Evolutionary conservation across 2,797 vertebrate species (phyloP).

Genomic region (Manis crassicaudata): DNA sequence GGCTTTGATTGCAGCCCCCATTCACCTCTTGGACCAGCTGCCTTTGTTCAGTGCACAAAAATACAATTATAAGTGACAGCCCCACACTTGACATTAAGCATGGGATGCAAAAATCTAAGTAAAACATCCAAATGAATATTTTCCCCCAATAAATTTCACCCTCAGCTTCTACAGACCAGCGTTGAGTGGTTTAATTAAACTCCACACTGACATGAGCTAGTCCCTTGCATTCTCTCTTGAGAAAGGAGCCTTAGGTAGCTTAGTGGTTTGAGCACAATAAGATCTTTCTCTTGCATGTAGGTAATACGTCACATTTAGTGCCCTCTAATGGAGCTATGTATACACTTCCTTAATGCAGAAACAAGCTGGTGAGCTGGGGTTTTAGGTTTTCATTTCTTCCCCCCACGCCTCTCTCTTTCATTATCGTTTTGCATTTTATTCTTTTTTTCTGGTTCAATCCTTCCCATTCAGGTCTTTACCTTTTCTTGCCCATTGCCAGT

Average conservation of each 20-base stretch:
- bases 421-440: constrained; percentile 58
- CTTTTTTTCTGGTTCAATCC: constrained; percentile 40
- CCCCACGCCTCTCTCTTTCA: constrained; percentile 28
- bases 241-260: constrained; percentile 63
- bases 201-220: constrained; percentile 57
- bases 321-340: constrained; percentile 52
- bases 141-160: constrained; percentile 69
- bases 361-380: background rate
- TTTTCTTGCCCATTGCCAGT: constrained; percentile 53
- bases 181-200: constrained; percentile 71
- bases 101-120: constrained; percentile 45
- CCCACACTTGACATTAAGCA: constrained; percentile 63
- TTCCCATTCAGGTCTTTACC: constrained; percentile 42
- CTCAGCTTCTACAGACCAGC: constrained; percentile 47
- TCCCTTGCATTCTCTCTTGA: constrained; percentile 67
- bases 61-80: constrained; percentile 67
- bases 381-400: background rate
- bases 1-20: background rate
- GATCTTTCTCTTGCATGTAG: constrained; percentile 52
- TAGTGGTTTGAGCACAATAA: constrained; percentile 58
- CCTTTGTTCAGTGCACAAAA: constrained; percentile 52
- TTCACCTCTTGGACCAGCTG: background rate
- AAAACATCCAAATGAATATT: constrained; percentile 63
- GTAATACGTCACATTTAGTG: constrained; percentile 59
- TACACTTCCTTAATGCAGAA: constrained; percentile 54